Percentiles rank a stretch among this genome's conserved stretches.
phyloP scores from a whole-genome alignment of 2,797 vertebrate genomes.

The Parauchenoglanis ngamensis region DNA sequence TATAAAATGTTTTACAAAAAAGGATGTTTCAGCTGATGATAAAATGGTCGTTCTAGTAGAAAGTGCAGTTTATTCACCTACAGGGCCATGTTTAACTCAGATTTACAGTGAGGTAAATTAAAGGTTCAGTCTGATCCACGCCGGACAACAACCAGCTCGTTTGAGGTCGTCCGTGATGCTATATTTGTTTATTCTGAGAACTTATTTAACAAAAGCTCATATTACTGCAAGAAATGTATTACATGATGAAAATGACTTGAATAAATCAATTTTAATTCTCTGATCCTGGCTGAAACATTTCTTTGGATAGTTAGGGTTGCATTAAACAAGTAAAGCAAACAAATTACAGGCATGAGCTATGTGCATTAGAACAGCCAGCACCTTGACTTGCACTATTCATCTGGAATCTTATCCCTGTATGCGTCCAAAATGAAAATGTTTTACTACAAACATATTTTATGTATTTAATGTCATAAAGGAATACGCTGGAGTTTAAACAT shows the following conservation, averaged over 20 bases:
- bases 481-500: conserved; percentile 5
- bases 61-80: conserved; percentile 12
- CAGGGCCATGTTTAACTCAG: conserved; percentile 2
- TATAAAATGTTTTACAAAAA: conserved; percentile 33
- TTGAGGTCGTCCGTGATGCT: conserved; percentile 11
- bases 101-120: not conserved
- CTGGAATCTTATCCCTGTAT: not conserved
- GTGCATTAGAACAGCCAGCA: not conserved
- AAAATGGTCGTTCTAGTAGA: conserved; percentile 8
- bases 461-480: not conserved
- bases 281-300: conserved; percentile 12
- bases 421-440: not conserved
- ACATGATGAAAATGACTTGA: conserved; percentile 65
- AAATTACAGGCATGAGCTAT: not conserved
- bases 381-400: not conserved
- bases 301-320: not conserved
- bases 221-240: conserved; percentile 60
- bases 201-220: conserved; percentile 67
- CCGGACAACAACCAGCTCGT: conserved; percentile 12
- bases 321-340: not conserved
- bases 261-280: conserved; percentile 67
- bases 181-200: conserved; percentile 57
- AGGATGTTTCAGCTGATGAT: conserved; percentile 18
- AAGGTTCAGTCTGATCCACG: not conserved
- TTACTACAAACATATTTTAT: not conserved